Evolutionary conservation across 2,113 vertebrate genomes (phyloP).

Genomic region (Ceyx cyanopectus): DNA sequence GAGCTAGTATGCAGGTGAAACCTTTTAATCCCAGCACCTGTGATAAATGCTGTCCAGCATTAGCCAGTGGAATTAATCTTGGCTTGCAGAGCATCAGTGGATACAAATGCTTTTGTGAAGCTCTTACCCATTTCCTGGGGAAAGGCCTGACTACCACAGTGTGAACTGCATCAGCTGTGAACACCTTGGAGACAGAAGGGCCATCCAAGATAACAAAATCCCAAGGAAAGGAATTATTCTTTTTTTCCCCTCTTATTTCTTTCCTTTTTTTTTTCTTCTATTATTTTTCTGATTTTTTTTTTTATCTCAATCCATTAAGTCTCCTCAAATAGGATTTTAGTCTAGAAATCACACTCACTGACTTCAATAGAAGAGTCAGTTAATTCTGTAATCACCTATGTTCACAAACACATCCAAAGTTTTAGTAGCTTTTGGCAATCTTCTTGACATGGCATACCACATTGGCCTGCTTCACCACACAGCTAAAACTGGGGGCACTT

Average conservation of each 20-base stretch:
- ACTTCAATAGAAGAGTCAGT: background rate
- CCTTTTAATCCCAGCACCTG: background rate
- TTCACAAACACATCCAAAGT: background rate
- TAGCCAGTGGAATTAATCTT: background rate
- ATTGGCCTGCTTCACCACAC: background rate
- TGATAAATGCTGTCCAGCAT: background rate
- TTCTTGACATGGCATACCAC: background rate
- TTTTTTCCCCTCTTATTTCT: background rate
- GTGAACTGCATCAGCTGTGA: background rate
- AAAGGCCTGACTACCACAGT: background rate
- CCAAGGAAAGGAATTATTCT: background rate
- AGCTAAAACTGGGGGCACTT: background rate
- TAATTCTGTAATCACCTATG: background rate
- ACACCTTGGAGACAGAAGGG: background rate
- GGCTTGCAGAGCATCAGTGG: background rate
- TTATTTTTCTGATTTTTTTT: background rate
- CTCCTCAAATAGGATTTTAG: background rate
- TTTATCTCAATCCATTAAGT: background rate
- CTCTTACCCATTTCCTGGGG: conserved; percentile 25
- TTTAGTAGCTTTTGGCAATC: background rate
- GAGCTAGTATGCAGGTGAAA: background rate
- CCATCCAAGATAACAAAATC: background rate
- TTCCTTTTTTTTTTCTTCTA: background rate
- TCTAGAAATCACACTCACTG: background rate
- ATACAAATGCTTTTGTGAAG: background rate